Percentiles rank a stretch among this genome's conserved stretches.
phyloP scores from a whole-genome alignment of 2,888 invertebrate species.

The Heliconius charithonia region DNA sequence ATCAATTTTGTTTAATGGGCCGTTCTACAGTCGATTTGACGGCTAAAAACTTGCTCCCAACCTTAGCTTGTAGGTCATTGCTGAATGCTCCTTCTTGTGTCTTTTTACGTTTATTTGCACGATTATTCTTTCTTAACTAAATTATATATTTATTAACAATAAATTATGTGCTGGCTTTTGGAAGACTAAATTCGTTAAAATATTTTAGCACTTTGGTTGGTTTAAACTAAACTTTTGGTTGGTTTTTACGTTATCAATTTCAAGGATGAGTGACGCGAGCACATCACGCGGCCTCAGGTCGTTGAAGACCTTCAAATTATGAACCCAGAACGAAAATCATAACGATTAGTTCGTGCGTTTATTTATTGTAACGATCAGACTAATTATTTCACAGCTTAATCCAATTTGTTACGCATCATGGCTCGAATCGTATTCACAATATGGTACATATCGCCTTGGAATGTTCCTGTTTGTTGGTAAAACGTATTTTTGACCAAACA shows the following conservation, averaged over 20 bases:
- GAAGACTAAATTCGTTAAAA: not conserved
- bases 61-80: conserved; percentile 42
- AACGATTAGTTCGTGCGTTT: conserved; percentile 56
- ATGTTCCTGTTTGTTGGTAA: conserved; percentile 42
- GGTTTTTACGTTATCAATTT: conserved; percentile 24
- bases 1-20: conserved; percentile 80
- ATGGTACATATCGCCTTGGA: conserved; percentile 32
- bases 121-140: conserved; percentile 4
- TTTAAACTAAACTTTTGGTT: conserved; percentile 3
- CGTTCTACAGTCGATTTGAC: conserved; percentile 62
- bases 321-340: conserved; percentile 39
- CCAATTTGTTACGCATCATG: conserved; percentile 67
- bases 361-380: conserved; percentile 58
- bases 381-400: conserved; percentile 79
- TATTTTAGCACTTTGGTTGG: not conserved
- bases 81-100: conserved; percentile 32
- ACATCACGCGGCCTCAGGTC: conserved; percentile 22
- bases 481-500: conserved; percentile 43
- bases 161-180: not conserved
- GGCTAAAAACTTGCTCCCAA: conserved; percentile 49
- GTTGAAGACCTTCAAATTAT: conserved; percentile 39
- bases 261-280: conserved; percentile 14
- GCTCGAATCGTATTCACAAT: conserved; percentile 44
- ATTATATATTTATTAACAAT: not conserved
- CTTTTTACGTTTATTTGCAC: conserved; percentile 19